Conservation (phyloP, 2,113 vertebrate genomes). For the Steatornis caripensis region DNA sequence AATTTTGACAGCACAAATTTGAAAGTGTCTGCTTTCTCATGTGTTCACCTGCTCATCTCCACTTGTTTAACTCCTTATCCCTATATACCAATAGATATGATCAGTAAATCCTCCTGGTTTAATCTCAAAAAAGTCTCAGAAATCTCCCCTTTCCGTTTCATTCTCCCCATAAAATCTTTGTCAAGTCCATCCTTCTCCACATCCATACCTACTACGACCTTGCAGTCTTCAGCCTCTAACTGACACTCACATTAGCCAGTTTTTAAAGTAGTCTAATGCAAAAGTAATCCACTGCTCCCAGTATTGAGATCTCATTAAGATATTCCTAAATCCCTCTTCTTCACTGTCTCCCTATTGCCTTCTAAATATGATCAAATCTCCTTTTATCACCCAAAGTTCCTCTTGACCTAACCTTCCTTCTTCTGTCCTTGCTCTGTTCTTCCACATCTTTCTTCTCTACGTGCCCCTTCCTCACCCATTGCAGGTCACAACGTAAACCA, state of each 20-base stretch:
- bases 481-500: not conserved
- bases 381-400: slow-evolving; percentile 51
- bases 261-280: slow-evolving; percentile 63
- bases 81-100: slow-evolving; percentile 58
- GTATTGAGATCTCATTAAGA: slow-evolving; percentile 70
- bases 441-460: not conserved
- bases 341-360: slow-evolving; percentile 49
- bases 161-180: slow-evolving; percentile 51
- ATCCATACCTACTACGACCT: slow-evolving; percentile 44
- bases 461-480: not conserved
- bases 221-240: slow-evolving; percentile 59
- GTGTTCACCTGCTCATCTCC: slow-evolving; percentile 23
- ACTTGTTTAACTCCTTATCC: slow-evolving; percentile 55
- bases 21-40: slow-evolving; percentile 22
- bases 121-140: slow-evolving; percentile 62
- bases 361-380: slow-evolving; percentile 66
- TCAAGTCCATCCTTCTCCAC: slow-evolving; percentile 62
- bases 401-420: slow-evolving; percentile 48
- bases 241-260: slow-evolving; percentile 66
- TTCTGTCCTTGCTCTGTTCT: slow-evolving; percentile 36
- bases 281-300: slow-evolving; percentile 67
- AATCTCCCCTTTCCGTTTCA: slow-evolving; percentile 52
- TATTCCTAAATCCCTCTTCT: slow-evolving; percentile 70
- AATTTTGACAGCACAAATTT: slow-evolving; percentile 46
- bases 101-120: slow-evolving; percentile 66